These are phyloP conservation scores for Limenitis camilla DNA, from an alignment of 2,888 invertebrate genomes.

Conservation along the genomic window DNA sequence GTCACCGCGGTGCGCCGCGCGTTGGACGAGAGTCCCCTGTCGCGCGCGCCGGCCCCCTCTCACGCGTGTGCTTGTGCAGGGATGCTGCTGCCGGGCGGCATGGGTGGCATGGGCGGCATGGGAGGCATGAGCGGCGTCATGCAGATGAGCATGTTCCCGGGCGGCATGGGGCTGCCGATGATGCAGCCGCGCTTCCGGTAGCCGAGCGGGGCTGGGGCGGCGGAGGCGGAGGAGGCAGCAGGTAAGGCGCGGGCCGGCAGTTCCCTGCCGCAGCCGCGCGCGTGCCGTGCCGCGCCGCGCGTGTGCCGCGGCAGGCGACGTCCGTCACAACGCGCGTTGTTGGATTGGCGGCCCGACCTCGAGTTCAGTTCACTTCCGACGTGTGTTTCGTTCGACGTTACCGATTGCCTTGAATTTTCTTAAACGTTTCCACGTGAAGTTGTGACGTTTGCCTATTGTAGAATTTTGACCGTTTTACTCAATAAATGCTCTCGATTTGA, in stretches of 20 bases:
- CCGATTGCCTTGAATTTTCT: constrained; percentile 63
- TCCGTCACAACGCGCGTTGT: constrained; percentile 71
- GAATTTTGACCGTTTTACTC: constrained; percentile 72
- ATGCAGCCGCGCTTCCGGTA: constrained; percentile 93
- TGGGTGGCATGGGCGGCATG: constrained; percentile 38
- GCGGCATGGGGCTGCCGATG: constrained; percentile 67
- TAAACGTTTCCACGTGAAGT: constrained; percentile 68
- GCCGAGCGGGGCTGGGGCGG: constrained; percentile 43
- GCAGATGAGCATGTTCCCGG: constrained; percentile 71
- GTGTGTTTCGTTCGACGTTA: constrained; percentile 46
- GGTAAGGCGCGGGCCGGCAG: constrained; percentile 85
- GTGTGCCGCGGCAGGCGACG: constrained; percentile 67
- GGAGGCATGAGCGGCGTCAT: constrained; percentile 59
- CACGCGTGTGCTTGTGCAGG: constrained; percentile 45
- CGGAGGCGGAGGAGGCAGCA: constrained; percentile 8
- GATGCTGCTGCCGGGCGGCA: constrained; percentile 63
- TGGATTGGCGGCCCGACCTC: constrained; percentile 73
- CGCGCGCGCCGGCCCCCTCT: constrained; percentile 18
- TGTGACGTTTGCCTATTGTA: constrained; percentile 74
- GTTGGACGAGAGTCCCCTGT: constrained; percentile 25
- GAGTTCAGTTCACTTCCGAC: constrained; percentile 20
- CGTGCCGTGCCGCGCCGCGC: constrained; percentile 67
- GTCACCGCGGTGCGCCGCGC: constrained; percentile 18
- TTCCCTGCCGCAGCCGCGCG: constrained; percentile 65
- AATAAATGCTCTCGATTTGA: constrained; percentile 70